A percentile compares a stretch with the other conserved stretches of the same genome.
Evolutionary conservation across 2,113 vertebrate species (phyloP).

Genomic region (Copsychus sechellarum): DNA sequence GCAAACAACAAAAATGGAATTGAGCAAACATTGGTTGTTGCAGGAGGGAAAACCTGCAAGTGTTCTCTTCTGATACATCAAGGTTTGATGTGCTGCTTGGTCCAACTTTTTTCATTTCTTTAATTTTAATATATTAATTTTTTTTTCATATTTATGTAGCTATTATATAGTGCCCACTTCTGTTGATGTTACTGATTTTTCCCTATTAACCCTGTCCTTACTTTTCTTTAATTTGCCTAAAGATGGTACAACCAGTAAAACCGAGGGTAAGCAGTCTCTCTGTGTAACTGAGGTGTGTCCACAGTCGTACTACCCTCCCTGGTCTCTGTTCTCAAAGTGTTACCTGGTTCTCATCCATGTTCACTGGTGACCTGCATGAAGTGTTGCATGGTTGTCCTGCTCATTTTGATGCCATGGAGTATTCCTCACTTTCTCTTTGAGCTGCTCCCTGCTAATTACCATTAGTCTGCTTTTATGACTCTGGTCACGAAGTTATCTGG

Average conservation of each 20-base stretch:
- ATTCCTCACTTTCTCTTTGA: conserved; percentile 19
- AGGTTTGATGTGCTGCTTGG: conserved; percentile 52
- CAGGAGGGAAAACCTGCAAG: not conserved
- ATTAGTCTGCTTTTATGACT: conserved; percentile 2
- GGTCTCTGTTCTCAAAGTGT: conserved; percentile 73
- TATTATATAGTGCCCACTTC: conserved; percentile 69
- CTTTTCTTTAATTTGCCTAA: conserved; percentile 87
- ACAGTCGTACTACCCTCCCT: conserved; percentile 53
- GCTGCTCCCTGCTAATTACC: not conserved
- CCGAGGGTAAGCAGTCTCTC: conserved; percentile 92
- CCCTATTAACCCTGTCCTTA: conserved; percentile 85
- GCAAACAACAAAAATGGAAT: not conserved
- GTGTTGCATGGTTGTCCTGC: conserved; percentile 80
- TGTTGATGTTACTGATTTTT: conserved; percentile 77
- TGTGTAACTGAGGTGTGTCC: conserved; percentile 79
- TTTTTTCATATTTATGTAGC: conserved; percentile 67
- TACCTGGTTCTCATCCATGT: conserved; percentile 75
- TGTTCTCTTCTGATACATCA: not conserved
- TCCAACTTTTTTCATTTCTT: conserved; percentile 41
- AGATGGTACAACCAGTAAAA: conserved; percentile 95
- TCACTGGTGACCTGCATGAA: conserved; percentile 83
- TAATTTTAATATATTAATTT: conserved; percentile 23
- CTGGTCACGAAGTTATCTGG: not conserved
- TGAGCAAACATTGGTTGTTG: not conserved
- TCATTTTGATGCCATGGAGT: conserved; percentile 59